Percentiles rank a stretch among this genome's conserved stretches.
phyloP scores from a whole-genome alignment of 2,888 invertebrate species.

The Microctonus aethiopoides region DNA sequence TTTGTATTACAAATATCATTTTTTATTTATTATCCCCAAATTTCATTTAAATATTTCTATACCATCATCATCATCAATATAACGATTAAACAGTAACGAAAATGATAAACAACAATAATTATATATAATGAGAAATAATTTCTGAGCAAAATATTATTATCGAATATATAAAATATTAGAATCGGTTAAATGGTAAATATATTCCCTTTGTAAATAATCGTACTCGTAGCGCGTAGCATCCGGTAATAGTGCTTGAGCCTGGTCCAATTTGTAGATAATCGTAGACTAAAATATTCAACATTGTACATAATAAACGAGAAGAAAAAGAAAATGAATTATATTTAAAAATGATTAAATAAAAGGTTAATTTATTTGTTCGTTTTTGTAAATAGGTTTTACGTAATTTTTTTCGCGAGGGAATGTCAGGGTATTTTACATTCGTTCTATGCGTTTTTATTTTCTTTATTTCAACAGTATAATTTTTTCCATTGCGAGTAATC shows the following conservation, averaged over 20 bases:
- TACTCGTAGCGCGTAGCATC: constrained; percentile 39
- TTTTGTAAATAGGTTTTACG: too few species aligned
- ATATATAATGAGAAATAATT: neutral
- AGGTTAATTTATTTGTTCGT: too few species aligned
- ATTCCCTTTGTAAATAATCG: constrained; percentile 37
- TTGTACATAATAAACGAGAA: neutral
- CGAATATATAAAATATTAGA: neutral
- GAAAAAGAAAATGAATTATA: neutral
- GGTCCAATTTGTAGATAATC: constrained; percentile 33
- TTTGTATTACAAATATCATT: neutral
- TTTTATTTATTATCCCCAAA: neutral
- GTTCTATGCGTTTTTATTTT: too few species aligned
- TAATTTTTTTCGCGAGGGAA: neutral
- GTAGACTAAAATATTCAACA: neutral
- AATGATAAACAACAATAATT: neutral
- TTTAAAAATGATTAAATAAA: neutral
- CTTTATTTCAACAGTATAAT: too few species aligned
- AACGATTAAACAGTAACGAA: neutral
- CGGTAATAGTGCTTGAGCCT: constrained; percentile 40
- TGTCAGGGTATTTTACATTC: too few species aligned
- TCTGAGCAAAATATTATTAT: neutral
- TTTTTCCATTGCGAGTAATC: neutral
- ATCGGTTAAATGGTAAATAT: neutral
- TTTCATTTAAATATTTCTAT: constrained; percentile 21
- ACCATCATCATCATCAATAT: neutral